Percentiles rank a stretch among this genome's conserved stretches.
phyloP scores from a whole-genome alignment of 1,140 invertebrate species.

The Zaprionus camerounensis region DNA sequence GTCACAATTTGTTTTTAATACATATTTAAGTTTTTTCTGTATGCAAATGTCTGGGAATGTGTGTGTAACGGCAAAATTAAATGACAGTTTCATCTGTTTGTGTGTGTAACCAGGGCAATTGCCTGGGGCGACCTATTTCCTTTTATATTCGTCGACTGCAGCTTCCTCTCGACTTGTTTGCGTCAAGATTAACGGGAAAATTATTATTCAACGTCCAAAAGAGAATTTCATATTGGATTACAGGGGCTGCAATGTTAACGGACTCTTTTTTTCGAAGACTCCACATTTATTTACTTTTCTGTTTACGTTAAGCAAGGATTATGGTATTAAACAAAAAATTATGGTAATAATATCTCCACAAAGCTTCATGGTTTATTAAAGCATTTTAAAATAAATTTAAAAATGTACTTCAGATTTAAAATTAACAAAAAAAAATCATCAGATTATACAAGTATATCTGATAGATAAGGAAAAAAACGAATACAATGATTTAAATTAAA shows the following conservation, averaged over 20 bases:
- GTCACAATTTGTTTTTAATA: slow-evolving; percentile 46
- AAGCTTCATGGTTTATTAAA: not conserved
- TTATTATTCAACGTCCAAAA: slow-evolving; percentile 32
- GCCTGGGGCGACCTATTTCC: slow-evolving; percentile 33
- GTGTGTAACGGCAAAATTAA: slow-evolving; percentile 37
- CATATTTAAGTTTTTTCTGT: slow-evolving; percentile 36
- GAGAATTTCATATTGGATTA: slow-evolving; percentile 28
- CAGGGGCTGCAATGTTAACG: not conserved
- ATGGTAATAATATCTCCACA: not conserved
- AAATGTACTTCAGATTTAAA: not conserved
- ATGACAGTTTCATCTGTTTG: slow-evolving; percentile 33
- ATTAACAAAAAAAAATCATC: too few species aligned
- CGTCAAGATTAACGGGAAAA: slow-evolving; percentile 25
- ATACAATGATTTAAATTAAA: not conserved
- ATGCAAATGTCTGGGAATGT: not conserved
- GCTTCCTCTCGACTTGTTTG: slow-evolving; percentile 27
- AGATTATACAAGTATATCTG: too few species aligned
- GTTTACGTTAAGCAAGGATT: not conserved
- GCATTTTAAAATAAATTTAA: too few species aligned
- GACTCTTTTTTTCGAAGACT: not conserved
- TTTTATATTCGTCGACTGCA: slow-evolving; percentile 18
- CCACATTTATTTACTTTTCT: not conserved
- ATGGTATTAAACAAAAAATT: not conserved
- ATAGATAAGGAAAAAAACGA: too few species aligned
- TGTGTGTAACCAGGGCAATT: slow-evolving; percentile 26